Conservation (phyloP, 2,113 vertebrate species). For the Natator depressus region DNA sequence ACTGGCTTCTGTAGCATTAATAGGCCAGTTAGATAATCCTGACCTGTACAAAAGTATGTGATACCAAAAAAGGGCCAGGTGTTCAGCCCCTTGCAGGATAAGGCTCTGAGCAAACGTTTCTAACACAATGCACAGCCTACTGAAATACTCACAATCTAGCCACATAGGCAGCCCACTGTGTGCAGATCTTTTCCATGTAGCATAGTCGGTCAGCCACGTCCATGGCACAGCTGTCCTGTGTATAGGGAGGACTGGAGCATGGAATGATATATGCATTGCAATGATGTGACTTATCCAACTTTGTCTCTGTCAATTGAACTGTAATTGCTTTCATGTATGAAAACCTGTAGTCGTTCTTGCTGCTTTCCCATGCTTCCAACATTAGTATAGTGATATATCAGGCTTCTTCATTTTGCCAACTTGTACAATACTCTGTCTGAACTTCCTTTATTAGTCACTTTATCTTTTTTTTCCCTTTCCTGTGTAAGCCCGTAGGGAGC, state of each 20-base stretch:
- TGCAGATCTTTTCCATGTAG: fast-evolving
- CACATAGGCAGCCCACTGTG: not conserved
- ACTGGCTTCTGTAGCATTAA: not conserved
- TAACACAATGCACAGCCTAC: not conserved
- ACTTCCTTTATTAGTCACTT: constrained; percentile 51
- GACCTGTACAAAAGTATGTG: not conserved
- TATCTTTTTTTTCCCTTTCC: constrained; percentile 46
- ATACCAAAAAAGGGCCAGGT: not conserved
- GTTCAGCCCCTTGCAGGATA: not conserved
- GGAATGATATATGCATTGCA: constrained; percentile 1
- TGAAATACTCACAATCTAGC: not conserved
- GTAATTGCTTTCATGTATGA: constrained; percentile 68
- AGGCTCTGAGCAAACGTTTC: not conserved
- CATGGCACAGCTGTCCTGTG: not conserved
- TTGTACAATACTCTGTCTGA: constrained; percentile 45
- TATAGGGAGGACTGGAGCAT: not conserved
- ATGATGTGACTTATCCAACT: not conserved
- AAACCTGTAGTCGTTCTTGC: constrained; percentile 62
- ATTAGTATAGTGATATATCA: constrained; percentile 51
- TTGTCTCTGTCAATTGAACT: constrained; percentile 45
- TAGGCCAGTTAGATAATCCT: not conserved
- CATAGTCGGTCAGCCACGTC: not conserved
- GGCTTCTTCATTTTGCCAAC: constrained; percentile 60
- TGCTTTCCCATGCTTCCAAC: constrained; percentile 54
- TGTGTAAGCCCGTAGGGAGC: constrained; percentile 3